Percentiles rank a stretch among this genome's conserved stretches.
phyloP scores from a whole-genome alignment of 2,888 invertebrate species.

The Sminthurides aquaticus region DNA sequence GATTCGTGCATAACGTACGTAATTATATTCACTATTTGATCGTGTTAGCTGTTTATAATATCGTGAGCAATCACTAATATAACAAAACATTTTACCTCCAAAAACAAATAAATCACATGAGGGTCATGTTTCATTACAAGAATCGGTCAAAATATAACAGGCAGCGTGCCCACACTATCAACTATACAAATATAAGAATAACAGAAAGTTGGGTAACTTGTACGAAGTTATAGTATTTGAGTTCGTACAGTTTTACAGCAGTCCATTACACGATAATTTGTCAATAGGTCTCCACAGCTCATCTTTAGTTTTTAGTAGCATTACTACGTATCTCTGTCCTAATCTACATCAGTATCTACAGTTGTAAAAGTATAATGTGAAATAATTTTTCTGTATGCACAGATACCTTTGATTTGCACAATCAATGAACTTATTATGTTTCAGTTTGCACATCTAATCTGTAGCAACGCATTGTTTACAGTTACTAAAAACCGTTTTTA shows the following conservation, averaged over 20 bases:
- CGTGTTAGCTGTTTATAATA: neutral
- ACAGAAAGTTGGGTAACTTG: neutral
- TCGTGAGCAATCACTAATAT: neutral
- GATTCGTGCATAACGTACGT: neutral
- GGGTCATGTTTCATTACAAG: neutral
- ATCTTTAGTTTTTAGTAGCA: neutral
- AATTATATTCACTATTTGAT: neutral
- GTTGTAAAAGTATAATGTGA: neutral
- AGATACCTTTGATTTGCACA: neutral
- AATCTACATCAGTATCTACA: neutral
- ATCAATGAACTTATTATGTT: neutral
- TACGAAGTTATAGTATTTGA: neutral
- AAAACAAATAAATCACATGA: neutral
- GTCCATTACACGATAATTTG: neutral
- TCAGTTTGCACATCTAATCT: neutral
- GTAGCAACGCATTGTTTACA: neutral
- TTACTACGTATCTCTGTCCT: neutral
- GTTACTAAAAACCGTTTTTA: conserved; percentile 23
- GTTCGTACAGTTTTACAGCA: neutral
- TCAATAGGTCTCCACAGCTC: neutral
- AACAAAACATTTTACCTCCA: too few relatives aligned
- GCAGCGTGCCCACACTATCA: too few relatives aligned
- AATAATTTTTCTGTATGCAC: neutral
- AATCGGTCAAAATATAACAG: neutral
- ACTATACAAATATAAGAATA: too few relatives aligned